Conservation (phyloP, 2,888 invertebrate genomes). For the Troilus luridus region DNA sequence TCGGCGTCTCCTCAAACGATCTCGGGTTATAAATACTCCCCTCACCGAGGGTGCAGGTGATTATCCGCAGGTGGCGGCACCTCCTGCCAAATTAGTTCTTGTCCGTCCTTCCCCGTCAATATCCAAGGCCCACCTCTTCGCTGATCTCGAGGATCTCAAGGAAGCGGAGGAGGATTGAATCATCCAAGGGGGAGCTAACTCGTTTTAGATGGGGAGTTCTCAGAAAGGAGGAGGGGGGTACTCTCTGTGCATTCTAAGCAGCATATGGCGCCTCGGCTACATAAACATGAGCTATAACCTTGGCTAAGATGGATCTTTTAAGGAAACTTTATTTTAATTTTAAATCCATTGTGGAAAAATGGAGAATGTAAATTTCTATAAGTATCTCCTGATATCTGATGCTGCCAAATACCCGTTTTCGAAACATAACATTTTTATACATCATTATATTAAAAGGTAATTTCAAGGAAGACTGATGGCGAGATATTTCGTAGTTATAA, state of each 20-base stretch:
- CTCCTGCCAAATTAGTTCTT: slow-evolving; percentile 28
- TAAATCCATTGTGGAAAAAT: not conserved
- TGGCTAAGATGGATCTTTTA: not conserved
- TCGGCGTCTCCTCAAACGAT: slow-evolving; percentile 2
- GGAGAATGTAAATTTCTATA: not conserved
- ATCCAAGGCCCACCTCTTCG: not conserved
- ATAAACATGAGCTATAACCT: not conserved
- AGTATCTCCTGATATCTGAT: not conserved
- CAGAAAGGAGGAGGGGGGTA: not conserved
- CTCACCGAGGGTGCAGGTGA: slow-evolving; percentile 1
- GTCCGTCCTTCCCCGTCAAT: not conserved
- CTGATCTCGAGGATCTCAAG: not conserved
- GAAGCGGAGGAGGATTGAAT: slow-evolving; percentile 10
- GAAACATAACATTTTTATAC: no score
- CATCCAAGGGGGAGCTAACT: slow-evolving; percentile 19
- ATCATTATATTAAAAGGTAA: no score
- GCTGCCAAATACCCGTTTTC: not conserved
- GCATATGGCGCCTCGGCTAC: not conserved
- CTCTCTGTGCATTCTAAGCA: not conserved
- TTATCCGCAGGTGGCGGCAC: slow-evolving; percentile 37
- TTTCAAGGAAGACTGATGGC: no score
- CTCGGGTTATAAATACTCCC: not conserved
- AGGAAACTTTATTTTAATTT: not conserved
- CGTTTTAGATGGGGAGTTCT: slow-evolving; percentile 16
- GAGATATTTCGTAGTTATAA: no score